phyloP scores from a whole-genome alignment of 1,140 invertebrate genomes.

The Rhopalosiphum padi region DNA sequence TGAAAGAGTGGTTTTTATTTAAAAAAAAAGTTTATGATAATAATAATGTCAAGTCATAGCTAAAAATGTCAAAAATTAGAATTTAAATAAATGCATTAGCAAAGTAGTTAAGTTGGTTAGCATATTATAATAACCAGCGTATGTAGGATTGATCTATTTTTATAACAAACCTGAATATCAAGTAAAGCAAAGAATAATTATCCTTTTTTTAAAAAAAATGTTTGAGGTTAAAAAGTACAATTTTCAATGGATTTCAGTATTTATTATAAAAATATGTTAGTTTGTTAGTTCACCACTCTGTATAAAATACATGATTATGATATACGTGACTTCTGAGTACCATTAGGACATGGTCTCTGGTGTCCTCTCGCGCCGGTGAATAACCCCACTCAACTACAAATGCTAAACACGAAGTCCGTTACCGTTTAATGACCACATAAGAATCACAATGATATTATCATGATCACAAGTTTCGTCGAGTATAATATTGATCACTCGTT shows the following conservation, averaged over 20 bases:
- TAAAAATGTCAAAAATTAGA: too few species aligned
- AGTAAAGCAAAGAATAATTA: too few species aligned
- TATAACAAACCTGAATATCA: too few species aligned
- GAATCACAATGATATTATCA: not conserved
- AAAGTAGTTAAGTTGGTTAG: too few species aligned
- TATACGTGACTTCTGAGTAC: not conserved
- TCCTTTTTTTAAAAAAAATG: too few species aligned
- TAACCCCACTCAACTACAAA: not conserved
- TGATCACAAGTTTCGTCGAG: not conserved
- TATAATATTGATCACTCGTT: not conserved
- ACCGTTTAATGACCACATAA: not conserved
- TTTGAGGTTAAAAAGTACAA: not conserved
- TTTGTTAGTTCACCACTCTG: not conserved
- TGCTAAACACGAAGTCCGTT: not conserved
- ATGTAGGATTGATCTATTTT: too few species aligned
- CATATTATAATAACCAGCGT: too few species aligned
- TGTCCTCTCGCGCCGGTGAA: not conserved
- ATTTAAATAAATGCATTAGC: too few species aligned
- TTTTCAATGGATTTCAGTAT: not conserved
- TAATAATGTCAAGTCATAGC: too few species aligned
- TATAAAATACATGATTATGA: not conserved
- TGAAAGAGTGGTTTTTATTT: too few species aligned
- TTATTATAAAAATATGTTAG: not conserved
- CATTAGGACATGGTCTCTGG: not conserved
- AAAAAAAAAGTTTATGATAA: too few species aligned